Conservation (phyloP, 35 echinoderm and acorn worm species). For the Eucidaris tribuloides region DNA sequence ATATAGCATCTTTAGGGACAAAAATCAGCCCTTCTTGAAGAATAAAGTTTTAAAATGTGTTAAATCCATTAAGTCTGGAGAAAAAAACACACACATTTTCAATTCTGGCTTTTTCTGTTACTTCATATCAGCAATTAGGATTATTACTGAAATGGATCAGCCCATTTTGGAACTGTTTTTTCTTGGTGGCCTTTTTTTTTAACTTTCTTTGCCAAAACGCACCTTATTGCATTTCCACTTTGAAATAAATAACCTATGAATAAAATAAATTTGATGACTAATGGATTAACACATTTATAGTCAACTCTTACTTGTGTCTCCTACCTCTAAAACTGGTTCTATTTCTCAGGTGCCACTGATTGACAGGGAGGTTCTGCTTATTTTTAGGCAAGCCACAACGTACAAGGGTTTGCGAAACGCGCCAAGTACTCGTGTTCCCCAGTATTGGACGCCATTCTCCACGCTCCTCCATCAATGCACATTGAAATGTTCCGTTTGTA, state of each 20-base stretch:
- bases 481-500: slow-evolving; percentile 62
- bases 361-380: slow-evolving; percentile 40
- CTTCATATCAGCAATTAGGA: neutral
- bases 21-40: too few relatives aligned
- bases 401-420: slow-evolving; percentile 45
- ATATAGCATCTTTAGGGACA: too few relatives aligned
- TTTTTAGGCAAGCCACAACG: slow-evolving; percentile 61
- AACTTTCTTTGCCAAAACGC: too few relatives aligned
- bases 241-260: too few relatives aligned
- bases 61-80: neutral
- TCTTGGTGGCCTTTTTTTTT: too few relatives aligned
- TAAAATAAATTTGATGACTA: too few relatives aligned
- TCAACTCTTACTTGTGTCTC: neutral
- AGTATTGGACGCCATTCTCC: slow-evolving; percentile 45
- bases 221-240: too few relatives aligned
- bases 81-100: neutral
- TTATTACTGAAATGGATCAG: neutral
- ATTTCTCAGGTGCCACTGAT: slow-evolving; percentile 86
- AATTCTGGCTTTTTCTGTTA: neutral
- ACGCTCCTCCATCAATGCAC: slow-evolving; percentile 50
- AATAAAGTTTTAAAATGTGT: too few relatives aligned
- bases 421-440: slow-evolving; percentile 42
- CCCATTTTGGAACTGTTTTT: neutral
- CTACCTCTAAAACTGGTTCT: slow-evolving; percentile 78
- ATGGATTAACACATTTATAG: too few relatives aligned